Percentiles rank a stretch among this genome's conserved stretches.
phyloP scores from a whole-genome alignment of 2,888 invertebrate species.

The Mythimna ferrago region DNA sequence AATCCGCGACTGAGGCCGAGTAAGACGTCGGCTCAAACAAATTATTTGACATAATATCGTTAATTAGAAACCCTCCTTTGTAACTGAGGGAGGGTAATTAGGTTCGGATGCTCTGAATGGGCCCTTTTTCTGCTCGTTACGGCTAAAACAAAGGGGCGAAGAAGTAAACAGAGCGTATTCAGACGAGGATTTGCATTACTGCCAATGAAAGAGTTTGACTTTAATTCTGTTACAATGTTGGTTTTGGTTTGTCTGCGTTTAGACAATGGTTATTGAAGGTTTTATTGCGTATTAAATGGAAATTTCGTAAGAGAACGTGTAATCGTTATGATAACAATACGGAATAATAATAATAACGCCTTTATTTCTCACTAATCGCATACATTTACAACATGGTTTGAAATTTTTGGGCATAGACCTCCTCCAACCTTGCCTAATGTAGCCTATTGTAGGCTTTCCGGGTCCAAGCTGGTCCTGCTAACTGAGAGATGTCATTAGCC shows the following conservation, averaged over 20 bases:
- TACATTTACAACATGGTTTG: too few species aligned
- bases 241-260: constrained; percentile 61
- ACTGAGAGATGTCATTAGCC: too few species aligned
- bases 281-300: constrained; percentile 46
- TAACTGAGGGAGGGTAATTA: constrained; percentile 88
- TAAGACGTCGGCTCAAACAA: constrained; percentile 89
- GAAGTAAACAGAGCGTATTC: constrained; percentile 89
- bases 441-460: too few species aligned
- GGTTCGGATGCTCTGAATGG: constrained; percentile 90
- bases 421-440: too few species aligned
- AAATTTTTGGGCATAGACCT: too few species aligned
- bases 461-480: too few species aligned
- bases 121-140: constrained; percentile 90
- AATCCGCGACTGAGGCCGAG: constrained; percentile 83
- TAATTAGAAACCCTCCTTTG: constrained; percentile 90
- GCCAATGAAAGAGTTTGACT: constrained; percentile 82
- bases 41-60: constrained; percentile 91
- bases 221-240: constrained; percentile 73
- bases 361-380: too few species aligned
- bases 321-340: constrained; percentile 12
- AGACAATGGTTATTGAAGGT: constrained; percentile 46
- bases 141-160: constrained; percentile 88
- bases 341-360: background rate
- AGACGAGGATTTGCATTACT: constrained; percentile 84
- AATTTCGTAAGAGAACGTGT: constrained; percentile 10